Evolutionary conservation across 2,113 vertebrate genomes (phyloP), one percentile per base, ranked within the genome.

Genomic region (Australoheros scitulus): DNA sequence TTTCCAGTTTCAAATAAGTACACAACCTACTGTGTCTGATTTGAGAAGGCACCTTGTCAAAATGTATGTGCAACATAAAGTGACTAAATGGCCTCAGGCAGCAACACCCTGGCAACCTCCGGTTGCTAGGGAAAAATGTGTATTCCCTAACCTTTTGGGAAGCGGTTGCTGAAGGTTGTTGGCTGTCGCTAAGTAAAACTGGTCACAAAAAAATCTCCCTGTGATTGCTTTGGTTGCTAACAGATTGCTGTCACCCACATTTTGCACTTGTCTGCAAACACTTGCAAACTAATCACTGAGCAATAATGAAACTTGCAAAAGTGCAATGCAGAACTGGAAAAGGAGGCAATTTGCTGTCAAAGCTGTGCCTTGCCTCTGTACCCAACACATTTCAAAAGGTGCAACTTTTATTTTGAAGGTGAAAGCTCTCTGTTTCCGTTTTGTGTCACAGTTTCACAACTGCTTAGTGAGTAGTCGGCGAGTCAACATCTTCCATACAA

Each of bases 151-250:
- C 61, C 4, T 43, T 11, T 41, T 41, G 36, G 34, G 20, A 26
- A 65, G 22, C 41, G 8, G 14, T 47, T 47, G 38, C 63, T 68
- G n/a, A 26, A 68, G 63, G 38, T 26, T 43, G 63, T 65, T 47
- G n/a, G 63, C 38, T 26, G n/a, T 47, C 17, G 14, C 50, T 55
- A 55, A 7, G 36, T 38, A 38, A 38, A 38, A 38, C 36, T 38
- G 17, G 8, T 20, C 18, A 7, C 18, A 55, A 55, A 55, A 55
- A 20, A 20, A 6, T 7, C 38, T 26, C 63, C 0, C 0, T 2
- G 38, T 68, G 38, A 68, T 68, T 47, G 38, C 24, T 68, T 26
- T 47, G 38, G 38, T 68, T 68, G 43, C 22, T 18, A 26, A 22
- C 63, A 26, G 63, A 65, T 26, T 6, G 43, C 43, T 47, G 38